Conservation (phyloP, 2,888 invertebrate genomes). For the Limnephilus marmoratus region DNA sequence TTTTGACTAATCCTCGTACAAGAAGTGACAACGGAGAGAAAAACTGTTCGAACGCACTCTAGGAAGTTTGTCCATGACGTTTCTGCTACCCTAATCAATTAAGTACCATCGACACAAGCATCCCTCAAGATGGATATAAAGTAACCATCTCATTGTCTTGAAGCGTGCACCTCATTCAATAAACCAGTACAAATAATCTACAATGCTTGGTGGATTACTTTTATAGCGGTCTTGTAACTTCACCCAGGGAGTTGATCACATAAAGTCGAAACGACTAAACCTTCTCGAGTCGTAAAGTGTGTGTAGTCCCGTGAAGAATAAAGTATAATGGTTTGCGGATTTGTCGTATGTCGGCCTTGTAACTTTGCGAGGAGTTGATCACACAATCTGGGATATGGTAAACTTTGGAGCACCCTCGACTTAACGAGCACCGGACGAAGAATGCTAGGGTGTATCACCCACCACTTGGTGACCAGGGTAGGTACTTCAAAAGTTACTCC, state of each 20-base stretch:
- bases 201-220: background rate
- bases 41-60: constrained; percentile 31
- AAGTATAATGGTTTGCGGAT: background rate
- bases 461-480: background rate
- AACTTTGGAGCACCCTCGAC: constrained; percentile 50
- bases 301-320: background rate
- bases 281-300: background rate
- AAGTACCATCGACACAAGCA: constrained; percentile 39
- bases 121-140: background rate
- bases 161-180: background rate
- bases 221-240: background rate
- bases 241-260: background rate
- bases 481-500: background rate
- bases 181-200: background rate
- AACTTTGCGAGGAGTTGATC: constrained; percentile 40
- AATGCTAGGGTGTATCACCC: constrained; percentile 27
- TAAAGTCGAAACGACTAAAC: background rate
- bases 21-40: background rate
- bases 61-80: constrained; percentile 41
- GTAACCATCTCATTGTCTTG: background rate
- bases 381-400: constrained; percentile 45
- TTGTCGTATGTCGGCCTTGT: constrained; percentile 10
- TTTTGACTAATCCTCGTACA: background rate
- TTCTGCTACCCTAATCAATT: constrained; percentile 60
- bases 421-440: constrained; percentile 40